Percentiles rank a stretch among this genome's conserved stretches.
Conservation (phyloP, 2,888 invertebrate species). For the Diaperis boleti region DNA sequence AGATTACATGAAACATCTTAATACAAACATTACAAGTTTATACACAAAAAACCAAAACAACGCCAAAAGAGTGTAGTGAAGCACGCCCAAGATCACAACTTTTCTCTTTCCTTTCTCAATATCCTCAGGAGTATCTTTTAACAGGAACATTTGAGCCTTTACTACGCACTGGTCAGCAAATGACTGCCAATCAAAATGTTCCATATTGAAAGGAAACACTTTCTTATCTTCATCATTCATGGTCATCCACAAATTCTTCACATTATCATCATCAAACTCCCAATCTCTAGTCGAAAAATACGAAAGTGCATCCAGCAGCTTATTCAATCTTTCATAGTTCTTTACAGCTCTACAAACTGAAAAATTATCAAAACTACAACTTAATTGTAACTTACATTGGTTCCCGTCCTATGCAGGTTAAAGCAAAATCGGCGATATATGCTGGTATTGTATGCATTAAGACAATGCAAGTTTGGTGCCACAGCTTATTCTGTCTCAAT, state of each 20-base stretch:
- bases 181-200: conserved; percentile 79
- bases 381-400: not conserved
- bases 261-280: no score
- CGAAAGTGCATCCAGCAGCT: conserved; percentile 67
- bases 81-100: not conserved
- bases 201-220: conserved; percentile 73
- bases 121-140: conserved; percentile 83
- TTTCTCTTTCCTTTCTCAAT: conserved; percentile 71
- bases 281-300: conserved; percentile 83
- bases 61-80: conserved; percentile 7
- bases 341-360: conserved; percentile 76
- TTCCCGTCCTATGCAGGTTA: no score
- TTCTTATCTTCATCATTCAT: conserved; percentile 72
- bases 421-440: conserved; percentile 15
- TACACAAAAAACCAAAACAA: no score
- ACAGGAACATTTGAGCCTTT: conserved; percentile 81
- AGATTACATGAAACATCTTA: no score
- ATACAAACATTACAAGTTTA: no score
- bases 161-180: conserved; percentile 77
- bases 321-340: conserved; percentile 81
- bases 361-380: not conserved
- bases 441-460: conserved; percentile 24
- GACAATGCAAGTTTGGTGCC: conserved; percentile 14
- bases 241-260: conserved; percentile 71
- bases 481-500: not conserved